Evolutionary conservation across 2,797 vertebrate species (phyloP).

Genomic region (Pogoniulus pusillus): DNA sequence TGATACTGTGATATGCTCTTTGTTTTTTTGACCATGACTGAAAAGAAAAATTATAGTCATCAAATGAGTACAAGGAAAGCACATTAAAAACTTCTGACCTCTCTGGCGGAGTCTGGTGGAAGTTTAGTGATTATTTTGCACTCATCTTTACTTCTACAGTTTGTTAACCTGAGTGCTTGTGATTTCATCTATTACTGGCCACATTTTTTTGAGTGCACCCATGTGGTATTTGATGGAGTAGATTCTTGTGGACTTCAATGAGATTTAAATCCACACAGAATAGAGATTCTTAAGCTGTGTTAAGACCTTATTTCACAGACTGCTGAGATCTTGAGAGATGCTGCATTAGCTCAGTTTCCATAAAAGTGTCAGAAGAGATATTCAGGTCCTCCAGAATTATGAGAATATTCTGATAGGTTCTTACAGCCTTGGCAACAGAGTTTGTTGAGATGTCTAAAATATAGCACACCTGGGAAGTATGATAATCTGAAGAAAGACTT

Average conservation of each 20-base stretch:
- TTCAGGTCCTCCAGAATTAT: neutral
- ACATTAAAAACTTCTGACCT: neutral
- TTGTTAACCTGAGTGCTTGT: neutral
- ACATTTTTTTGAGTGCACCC: neutral
- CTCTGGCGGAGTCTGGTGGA: neutral
- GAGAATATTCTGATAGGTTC: neutral
- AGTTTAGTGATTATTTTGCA: neutral
- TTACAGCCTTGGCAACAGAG: neutral
- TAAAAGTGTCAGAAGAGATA: neutral
- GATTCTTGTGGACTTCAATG: neutral
- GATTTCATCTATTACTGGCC: neutral
- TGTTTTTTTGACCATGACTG: neutral
- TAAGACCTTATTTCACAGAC: neutral
- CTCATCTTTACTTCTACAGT: neutral
- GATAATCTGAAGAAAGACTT: neutral
- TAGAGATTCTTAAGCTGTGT: neutral
- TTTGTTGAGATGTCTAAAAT: neutral
- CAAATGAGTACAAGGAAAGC: neutral
- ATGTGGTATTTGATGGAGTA: neutral
- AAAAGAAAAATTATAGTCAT: neutral
- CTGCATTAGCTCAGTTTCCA: neutral
- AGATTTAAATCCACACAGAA: neutral
- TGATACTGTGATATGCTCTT: neutral
- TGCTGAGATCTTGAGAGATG: neutral
- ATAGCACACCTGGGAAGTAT: neutral